Evolutionary conservation across 2,797 vertebrate genomes (phyloP).

Genomic region (Falco peregrinus): DNA sequence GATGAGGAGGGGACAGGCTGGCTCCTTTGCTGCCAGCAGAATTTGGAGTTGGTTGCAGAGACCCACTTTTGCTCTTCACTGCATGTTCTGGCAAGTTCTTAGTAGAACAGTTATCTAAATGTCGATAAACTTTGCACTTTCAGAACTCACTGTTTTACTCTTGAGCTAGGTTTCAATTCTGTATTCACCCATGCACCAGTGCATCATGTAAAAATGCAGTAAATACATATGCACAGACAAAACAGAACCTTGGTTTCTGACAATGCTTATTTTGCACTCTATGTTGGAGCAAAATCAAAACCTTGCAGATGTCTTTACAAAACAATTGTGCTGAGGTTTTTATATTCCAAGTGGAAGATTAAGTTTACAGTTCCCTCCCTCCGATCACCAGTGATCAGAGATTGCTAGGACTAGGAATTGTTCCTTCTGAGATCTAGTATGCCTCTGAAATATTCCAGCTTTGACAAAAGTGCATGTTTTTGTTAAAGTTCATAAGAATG

Average conservation of each 20-base stretch:
- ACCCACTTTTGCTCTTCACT: not conserved
- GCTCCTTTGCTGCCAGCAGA: conserved; percentile 8
- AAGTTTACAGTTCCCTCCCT: conserved; percentile 12
- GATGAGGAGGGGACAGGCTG: not conserved
- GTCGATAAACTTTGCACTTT: not conserved
- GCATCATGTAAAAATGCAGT: not conserved
- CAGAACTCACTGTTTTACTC: not conserved
- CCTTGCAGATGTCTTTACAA: conserved; percentile 26
- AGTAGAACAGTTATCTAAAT: not conserved
- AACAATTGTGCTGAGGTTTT: not conserved
- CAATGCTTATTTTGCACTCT: conserved; percentile 2
- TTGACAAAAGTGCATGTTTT: conserved; percentile 44
- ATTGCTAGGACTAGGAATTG: not conserved
- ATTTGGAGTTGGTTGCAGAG: not conserved
- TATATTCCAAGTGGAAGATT: conserved; percentile 13
- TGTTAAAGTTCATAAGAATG: conserved; percentile 19
- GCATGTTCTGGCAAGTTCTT: not conserved
- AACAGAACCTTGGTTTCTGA: conserved; percentile 15
- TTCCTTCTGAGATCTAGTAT: not conserved
- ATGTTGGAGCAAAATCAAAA: conserved; percentile 22
- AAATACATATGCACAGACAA: not conserved
- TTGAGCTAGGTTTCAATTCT: not conserved
- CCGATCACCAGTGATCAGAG: not conserved
- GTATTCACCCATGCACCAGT: not conserved
- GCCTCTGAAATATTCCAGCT: conserved; percentile 44